Conservation (phyloP, 2,113 vertebrate genomes). For the Amblyopsis rosae region DNA sequence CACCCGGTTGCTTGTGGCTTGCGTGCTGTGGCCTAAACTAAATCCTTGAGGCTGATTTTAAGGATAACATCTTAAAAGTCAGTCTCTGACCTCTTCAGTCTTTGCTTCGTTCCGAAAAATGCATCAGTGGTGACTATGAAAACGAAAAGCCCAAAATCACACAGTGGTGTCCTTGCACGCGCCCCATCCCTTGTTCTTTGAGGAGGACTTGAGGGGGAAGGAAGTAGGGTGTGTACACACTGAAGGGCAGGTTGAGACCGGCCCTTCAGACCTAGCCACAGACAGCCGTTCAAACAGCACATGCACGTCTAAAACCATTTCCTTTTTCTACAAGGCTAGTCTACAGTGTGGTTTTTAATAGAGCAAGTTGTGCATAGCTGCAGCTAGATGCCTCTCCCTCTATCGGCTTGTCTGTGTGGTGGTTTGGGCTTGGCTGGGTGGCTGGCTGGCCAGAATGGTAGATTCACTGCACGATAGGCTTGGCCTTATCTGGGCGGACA, state of each 20-base stretch:
- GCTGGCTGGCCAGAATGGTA: conserved; percentile 16
- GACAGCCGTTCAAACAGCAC: conserved; percentile 46
- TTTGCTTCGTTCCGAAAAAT: neutral
- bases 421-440: neutral
- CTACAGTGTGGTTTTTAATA: conserved; percentile 35
- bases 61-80: neutral
- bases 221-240: neutral
- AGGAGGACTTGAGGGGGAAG: neutral
- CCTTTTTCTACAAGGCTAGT: conserved; percentile 31
- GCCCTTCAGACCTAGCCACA: conserved; percentile 20
- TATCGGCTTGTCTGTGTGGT: neutral
- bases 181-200: neutral
- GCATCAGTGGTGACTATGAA: neutral
- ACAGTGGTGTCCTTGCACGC: neutral
- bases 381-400: conserved; percentile 7
- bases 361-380: conserved; percentile 17
- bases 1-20: neutral
- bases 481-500: conserved; percentile 47
- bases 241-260: conserved; percentile 22
- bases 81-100: neutral
- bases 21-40: neutral
- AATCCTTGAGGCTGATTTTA: neutral
- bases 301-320: conserved; percentile 52
- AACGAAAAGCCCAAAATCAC: conserved; percentile 3
- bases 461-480: conserved; percentile 10